phyloP scores from a whole-genome alignment of 2,797 vertebrate species.

The Coccyzus lansbergi region DNA sequence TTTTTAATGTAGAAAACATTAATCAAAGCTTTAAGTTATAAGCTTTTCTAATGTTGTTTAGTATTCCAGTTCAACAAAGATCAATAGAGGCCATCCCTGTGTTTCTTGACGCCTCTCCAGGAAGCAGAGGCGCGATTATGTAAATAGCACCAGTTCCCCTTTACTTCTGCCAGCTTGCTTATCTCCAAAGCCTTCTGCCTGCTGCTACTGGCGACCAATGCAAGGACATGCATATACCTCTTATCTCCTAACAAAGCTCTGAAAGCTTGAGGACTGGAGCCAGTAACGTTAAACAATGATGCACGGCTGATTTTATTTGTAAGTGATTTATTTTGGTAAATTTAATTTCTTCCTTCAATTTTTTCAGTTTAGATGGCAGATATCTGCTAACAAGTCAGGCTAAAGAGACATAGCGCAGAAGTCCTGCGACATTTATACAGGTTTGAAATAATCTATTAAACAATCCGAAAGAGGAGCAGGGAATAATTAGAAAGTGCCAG shows the following conservation, averaged over 20 bases:
- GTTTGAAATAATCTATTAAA: constrained; percentile 70
- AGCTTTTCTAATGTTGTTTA: constrained; percentile 81
- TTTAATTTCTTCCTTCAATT: constrained; percentile 79
- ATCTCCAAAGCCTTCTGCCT: constrained; percentile 85
- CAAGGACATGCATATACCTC: constrained; percentile 75
- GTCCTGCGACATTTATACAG: constrained; percentile 63
- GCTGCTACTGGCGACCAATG: constrained; percentile 80
- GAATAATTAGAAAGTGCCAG: constrained; percentile 49
- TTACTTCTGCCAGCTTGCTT: constrained; percentile 82
- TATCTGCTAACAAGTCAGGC: constrained; percentile 77
- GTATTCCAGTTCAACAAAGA: constrained; percentile 88
- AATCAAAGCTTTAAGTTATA: constrained; percentile 83
- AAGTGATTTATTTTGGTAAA: constrained; percentile 82
- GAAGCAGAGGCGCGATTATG: constrained; percentile 87
- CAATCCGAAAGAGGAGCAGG: constrained; percentile 37
- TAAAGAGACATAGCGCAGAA: constrained; percentile 71
- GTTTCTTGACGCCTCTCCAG: constrained; percentile 83
- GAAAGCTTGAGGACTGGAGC: constrained; percentile 70
- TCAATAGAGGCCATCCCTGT: constrained; percentile 84
- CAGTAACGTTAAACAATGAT: constrained; percentile 80
- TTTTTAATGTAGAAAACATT: constrained; percentile 80
- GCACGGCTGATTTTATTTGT: constrained; percentile 81
- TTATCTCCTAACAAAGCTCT: constrained; percentile 85
- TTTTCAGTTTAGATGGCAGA: constrained; percentile 79
- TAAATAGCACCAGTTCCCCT: constrained; percentile 79